These are phyloP conservation scores for Poliocrania exsul DNA, from an alignment of 2,797 vertebrate genomes.

Conservation along the genomic window DNA sequence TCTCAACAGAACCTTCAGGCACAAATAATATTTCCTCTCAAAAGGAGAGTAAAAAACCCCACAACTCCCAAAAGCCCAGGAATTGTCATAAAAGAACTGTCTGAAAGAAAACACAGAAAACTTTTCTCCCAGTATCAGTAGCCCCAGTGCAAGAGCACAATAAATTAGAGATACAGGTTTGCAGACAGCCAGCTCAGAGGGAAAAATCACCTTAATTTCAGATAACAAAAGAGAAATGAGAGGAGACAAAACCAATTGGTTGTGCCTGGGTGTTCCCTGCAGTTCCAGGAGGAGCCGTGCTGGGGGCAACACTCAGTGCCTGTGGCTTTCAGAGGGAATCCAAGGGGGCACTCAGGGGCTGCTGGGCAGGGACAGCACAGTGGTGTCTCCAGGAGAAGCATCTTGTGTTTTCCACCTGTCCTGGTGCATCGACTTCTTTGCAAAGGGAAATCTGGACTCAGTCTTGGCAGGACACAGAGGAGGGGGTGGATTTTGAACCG, in stretches of 20 bases:
- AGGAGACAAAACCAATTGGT: neutral
- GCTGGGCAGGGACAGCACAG: neutral
- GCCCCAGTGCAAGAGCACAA: neutral
- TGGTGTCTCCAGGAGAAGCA: neutral
- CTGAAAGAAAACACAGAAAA: slow-evolving; percentile 1
- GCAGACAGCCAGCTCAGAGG: neutral
- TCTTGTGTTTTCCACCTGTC: neutral
- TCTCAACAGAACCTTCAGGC: neutral
- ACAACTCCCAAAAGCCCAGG: neutral
- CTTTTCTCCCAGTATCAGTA: neutral
- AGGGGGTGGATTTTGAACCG: neutral
- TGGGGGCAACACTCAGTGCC: neutral
- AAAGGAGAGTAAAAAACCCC: neutral
- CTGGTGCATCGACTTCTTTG: neutral
- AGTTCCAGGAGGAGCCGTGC: neutral
- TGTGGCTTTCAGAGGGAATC: neutral
- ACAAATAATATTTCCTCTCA: neutral
- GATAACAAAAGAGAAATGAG: slow-evolving; percentile 12
- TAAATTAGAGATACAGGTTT: neutral
- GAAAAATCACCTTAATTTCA: slow-evolving; percentile 36
- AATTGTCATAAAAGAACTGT: slow-evolving; percentile 1
- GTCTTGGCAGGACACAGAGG: neutral
- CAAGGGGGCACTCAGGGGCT: neutral
- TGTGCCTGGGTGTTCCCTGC: neutral
- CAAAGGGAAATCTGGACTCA: neutral